phyloP scores from a whole-genome alignment of 1,140 invertebrate genomes.

The Hesperophylax magnus region DNA sequence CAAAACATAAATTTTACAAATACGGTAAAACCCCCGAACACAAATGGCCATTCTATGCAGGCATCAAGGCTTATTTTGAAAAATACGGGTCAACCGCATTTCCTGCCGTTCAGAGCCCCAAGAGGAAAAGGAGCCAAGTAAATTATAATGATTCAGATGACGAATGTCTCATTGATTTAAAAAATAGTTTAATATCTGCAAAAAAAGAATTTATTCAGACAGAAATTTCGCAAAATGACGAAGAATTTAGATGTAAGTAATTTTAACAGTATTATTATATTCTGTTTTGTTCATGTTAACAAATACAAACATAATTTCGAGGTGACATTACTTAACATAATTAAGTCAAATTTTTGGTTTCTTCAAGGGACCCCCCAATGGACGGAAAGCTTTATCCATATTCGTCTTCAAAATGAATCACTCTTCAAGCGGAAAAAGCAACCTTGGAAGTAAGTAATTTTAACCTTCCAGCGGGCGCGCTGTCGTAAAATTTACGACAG shows the following conservation, averaged over 20 bases:
- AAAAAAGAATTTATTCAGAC: conserved; percentile 17
- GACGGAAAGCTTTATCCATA: conserved; percentile 52
- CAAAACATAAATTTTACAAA: conserved; percentile 38
- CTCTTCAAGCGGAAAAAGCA: conserved; percentile 52
- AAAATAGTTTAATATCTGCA: conserved; percentile 31
- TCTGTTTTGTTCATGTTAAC: no score
- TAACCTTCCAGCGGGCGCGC: no score
- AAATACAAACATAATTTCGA: no score
- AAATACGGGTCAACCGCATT: neutral
- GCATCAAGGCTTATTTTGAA: conserved; percentile 44
- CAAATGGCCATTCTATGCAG: conserved; percentile 43
- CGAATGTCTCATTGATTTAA: conserved; percentile 41
- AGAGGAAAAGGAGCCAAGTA: neutral
- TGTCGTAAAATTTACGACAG: no score
- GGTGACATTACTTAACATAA: no score
- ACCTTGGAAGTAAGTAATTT: conserved; percentile 50
- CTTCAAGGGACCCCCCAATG: conserved; percentile 49
- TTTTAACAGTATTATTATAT: no score
- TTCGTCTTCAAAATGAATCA: conserved; percentile 52
- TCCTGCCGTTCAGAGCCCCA: neutral
- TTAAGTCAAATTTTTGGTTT: neutral
- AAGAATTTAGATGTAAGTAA: conserved; percentile 45
- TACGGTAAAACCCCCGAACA: conserved; percentile 20
- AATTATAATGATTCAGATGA: conserved; percentile 40
- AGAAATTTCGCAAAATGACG: neutral